These are phyloP conservation scores for Hippocampus guttulatus DNA, from an alignment of 2,113 vertebrate genomes.

Conservation along the genomic window DNA sequence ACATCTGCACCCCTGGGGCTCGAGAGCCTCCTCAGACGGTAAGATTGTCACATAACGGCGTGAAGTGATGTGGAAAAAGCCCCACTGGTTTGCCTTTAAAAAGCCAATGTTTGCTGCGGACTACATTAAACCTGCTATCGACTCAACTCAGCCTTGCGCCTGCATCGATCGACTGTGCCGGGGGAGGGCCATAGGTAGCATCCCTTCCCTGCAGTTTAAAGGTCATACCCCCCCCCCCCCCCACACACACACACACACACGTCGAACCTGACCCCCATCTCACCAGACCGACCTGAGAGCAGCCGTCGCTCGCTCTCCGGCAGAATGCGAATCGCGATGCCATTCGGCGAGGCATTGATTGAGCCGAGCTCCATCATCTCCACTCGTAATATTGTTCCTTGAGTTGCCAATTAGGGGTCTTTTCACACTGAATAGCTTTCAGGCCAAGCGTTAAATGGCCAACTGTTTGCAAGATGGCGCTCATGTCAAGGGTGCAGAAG, in stretches of 20 bases:
- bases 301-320: background rate
- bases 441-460: slow-evolving; percentile 32
- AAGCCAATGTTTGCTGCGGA: slow-evolving; percentile 43
- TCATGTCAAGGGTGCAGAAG: slow-evolving; percentile 1
- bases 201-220: slow-evolving; percentile 40
- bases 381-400: slow-evolving; percentile 5
- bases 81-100: slow-evolving; percentile 40
- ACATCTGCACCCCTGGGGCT: background rate
- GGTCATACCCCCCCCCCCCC: slow-evolving; percentile 42
- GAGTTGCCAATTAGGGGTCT: slow-evolving; percentile 24
- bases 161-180: slow-evolving; percentile 38
- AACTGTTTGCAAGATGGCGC: slow-evolving; percentile 7
- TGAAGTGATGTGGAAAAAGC: slow-evolving; percentile 31
- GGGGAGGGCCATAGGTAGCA: slow-evolving; percentile 44
- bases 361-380: slow-evolving; percentile 19
- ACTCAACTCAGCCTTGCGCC: slow-evolving; percentile 29
- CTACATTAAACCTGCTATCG: slow-evolving; percentile 46
- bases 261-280: background rate
- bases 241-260: too few relatives aligned
- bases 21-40: slow-evolving; percentile 1
- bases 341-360: slow-evolving; percentile 3
- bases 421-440: slow-evolving; percentile 42
- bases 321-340: background rate
- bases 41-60: slow-evolving; percentile 21
- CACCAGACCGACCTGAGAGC: slow-evolving; percentile 12